Percentiles rank a stretch among this genome's conserved stretches.
Evolutionary conservation across 2,888 invertebrate species (phyloP).

Genomic region (Scaptomyza parva): DNA sequence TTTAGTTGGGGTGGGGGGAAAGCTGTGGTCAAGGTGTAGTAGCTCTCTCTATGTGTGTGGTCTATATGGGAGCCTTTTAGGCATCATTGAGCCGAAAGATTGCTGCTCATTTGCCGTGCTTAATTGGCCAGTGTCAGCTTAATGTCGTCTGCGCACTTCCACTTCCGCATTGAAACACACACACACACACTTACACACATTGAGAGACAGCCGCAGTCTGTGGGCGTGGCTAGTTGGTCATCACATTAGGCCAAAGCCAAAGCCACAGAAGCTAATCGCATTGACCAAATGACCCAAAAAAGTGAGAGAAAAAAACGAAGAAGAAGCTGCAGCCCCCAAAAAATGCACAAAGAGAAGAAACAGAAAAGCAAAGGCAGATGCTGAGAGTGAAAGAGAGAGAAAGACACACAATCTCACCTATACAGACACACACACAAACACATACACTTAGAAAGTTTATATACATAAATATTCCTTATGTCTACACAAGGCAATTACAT

Average conservation of each 20-base stretch:
- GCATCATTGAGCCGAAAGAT: conserved; percentile 77
- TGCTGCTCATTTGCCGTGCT: conserved; percentile 75
- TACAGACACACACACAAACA: conserved; percentile 7
- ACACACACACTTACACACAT: conserved; percentile 13
- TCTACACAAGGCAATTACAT: conserved; percentile 65
- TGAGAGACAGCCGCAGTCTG: conserved; percentile 14
- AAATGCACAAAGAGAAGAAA: conserved; percentile 6
- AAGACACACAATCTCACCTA: conserved; percentile 5
- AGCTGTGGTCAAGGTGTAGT: conserved; percentile 44
- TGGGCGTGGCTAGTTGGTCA: conserved; percentile 36
- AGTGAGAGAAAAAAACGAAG: conserved; percentile 65
- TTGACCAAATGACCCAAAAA: conserved; percentile 70
- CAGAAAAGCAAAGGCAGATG: background rate
- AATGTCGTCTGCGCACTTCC: conserved; percentile 67
- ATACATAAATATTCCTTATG: conserved; percentile 56
- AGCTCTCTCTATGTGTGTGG: background rate
- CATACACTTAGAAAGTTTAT: conserved; percentile 11
- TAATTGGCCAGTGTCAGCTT: conserved; percentile 78
- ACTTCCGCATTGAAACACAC: conserved; percentile 37
- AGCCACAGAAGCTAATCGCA: conserved; percentile 65
- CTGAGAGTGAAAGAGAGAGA: conserved; percentile 9
- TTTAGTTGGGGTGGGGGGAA: too few relatives aligned
- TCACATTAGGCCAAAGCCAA: conserved; percentile 31
- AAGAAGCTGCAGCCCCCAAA: conserved; percentile 65
- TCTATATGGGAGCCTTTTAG: conserved; percentile 46